Conservation (phyloP, 2,888 invertebrate genomes). For the Platycheirus rosarum region DNA sequence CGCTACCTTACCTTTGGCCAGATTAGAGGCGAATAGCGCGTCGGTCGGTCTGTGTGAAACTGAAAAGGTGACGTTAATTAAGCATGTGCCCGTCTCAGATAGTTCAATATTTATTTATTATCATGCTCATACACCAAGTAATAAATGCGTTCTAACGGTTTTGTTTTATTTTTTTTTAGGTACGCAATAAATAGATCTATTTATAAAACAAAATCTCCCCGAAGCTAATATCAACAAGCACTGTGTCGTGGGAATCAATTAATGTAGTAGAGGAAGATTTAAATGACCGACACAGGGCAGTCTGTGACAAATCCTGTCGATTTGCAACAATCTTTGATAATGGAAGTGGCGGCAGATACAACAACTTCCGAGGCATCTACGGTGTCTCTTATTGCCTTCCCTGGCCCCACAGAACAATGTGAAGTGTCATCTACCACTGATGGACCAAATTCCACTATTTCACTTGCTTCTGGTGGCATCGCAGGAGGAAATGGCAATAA, state of each 20-base stretch:
- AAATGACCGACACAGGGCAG: constrained; percentile 67
- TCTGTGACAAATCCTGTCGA: constrained; percentile 60
- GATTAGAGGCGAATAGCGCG: constrained; percentile 11
- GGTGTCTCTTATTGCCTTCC: background rate
- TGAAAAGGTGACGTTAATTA: constrained; percentile 13
- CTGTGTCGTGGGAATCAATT: constrained; percentile 42
- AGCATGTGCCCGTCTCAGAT: constrained; percentile 16
- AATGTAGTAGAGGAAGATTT: constrained; percentile 48
- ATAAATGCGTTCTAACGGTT: too few relatives aligned
- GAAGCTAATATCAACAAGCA: background rate
- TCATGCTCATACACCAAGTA: constrained; percentile 25
- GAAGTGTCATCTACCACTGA: constrained; percentile 66
- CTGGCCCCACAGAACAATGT: constrained; percentile 51
- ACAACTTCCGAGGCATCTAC: constrained; percentile 19
- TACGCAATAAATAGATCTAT: constrained; percentile 8
- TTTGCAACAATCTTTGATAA: constrained; percentile 41
- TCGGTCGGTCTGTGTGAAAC: background rate
- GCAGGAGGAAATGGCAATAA: constrained; percentile 49
- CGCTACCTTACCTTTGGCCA: constrained; percentile 2
- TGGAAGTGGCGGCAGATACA: constrained; percentile 53
- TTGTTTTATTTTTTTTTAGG: constrained; percentile 52
- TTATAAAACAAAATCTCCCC: too few relatives aligned
- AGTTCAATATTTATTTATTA: constrained; percentile 53
- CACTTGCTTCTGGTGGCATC: constrained; percentile 1
- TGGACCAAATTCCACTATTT: constrained; percentile 26